Percentiles rank a stretch among this genome's conserved stretches.
Evolutionary conservation across 2,797 vertebrate genomes (phyloP).

Genomic region (Selene dorsalis): DNA sequence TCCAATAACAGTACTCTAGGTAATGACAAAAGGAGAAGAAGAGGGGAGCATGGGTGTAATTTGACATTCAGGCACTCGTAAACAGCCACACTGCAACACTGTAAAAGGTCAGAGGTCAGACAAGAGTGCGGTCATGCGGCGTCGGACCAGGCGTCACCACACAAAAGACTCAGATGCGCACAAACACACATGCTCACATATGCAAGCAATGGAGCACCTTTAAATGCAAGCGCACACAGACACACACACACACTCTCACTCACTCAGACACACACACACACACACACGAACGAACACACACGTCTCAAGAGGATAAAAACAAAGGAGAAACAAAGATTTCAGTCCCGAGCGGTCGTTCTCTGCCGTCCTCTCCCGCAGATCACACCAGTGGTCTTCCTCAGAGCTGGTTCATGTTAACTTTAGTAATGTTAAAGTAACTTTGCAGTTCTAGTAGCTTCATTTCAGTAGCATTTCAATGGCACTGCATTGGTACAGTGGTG

Average conservation of each 20-base stretch:
- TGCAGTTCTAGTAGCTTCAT: constrained; percentile 68
- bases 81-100: constrained; percentile 73
- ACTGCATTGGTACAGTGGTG: constrained; percentile 62
- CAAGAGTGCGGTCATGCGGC: constrained; percentile 68
- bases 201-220: constrained; percentile 66
- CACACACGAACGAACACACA: constrained; percentile 41
- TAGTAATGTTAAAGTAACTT: constrained; percentile 65
- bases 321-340: constrained; percentile 50
- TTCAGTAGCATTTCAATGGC: constrained; percentile 72
- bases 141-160: constrained; percentile 70
- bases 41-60: constrained; percentile 23
- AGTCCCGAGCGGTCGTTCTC: constrained; percentile 55
- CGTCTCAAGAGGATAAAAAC: constrained; percentile 54
- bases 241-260: constrained; percentile 38
- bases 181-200: constrained; percentile 63
- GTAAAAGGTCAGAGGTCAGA: constrained; percentile 71
- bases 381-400: constrained; percentile 56
- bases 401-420: constrained; percentile 65
- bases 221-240: constrained; percentile 56
- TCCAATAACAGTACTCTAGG: constrained; percentile 56
- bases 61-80: constrained; percentile 77
- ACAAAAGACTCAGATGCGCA: constrained; percentile 65
- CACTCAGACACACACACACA: constrained; percentile 37
- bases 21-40: constrained; percentile 34
- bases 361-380: constrained; percentile 41